Conservation (phyloP, 2,113 vertebrate species). For the Microcebus murinus region DNA sequence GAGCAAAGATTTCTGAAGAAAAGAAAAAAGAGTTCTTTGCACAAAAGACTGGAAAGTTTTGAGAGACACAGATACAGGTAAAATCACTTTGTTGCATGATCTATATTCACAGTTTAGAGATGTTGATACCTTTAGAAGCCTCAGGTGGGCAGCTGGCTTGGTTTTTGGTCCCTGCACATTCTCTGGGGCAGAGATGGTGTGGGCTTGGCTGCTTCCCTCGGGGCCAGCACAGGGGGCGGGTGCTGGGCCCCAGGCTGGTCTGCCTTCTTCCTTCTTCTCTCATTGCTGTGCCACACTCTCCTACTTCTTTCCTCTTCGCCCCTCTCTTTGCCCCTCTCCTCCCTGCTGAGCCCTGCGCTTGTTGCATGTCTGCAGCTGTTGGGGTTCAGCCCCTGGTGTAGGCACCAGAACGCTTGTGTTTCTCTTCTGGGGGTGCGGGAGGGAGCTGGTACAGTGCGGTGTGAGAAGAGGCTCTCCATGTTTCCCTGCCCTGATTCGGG, state of each 20-base stretch:
- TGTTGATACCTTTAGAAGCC: not conserved
- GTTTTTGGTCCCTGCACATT: rapidly evolving
- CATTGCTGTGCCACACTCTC: rapidly evolving
- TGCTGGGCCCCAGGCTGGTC: rapidly evolving
- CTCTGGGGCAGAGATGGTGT: not conserved
- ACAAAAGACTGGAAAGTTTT: not conserved
- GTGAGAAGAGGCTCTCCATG: rapidly evolving
- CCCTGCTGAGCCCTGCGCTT: no score
- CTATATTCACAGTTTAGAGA: rapidly evolving
- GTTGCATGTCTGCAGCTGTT: rapidly evolving
- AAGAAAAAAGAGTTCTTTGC: not conserved
- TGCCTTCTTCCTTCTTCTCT: no score
- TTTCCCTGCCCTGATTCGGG: no score
- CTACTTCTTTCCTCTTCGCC: not conserved
- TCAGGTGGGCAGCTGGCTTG: rapidly evolving
- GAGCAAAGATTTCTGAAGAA: slow-evolving; percentile 14
- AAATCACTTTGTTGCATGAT: not conserved
- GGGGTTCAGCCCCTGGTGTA: no score
- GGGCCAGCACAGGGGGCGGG: not conserved
- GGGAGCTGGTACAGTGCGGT: rapidly evolving
- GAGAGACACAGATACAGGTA: not conserved
- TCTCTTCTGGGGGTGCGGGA: rapidly evolving
- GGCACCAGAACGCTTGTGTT: no score
- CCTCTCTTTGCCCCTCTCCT: not conserved
- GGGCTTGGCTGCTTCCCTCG: rapidly evolving